phyloP scores from a whole-genome alignment of 2,888 invertebrate species.

The Ptychoptera contaminata region DNA sequence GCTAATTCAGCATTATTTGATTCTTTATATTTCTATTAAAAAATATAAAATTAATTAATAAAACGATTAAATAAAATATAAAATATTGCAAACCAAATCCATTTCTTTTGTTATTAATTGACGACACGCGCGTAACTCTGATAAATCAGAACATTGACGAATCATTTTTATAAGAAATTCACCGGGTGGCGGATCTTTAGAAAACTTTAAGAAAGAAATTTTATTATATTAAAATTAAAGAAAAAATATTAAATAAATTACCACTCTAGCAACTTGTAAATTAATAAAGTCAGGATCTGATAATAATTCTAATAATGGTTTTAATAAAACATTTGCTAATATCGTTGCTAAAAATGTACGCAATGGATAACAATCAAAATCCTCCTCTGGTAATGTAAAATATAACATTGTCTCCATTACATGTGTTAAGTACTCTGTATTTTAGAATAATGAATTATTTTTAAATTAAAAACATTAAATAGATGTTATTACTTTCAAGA shows the following conservation, averaged over 20 bases:
- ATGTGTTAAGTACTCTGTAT: slow-evolving; percentile 12
- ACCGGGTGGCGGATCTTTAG: slow-evolving; percentile 14
- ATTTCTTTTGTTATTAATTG: slow-evolving; percentile 15
- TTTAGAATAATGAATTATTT: neutral
- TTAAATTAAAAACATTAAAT: neutral
- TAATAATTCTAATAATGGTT: slow-evolving; percentile 12
- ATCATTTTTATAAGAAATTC: slow-evolving; percentile 14
- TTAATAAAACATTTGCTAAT: slow-evolving; percentile 13
- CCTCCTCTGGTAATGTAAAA: slow-evolving; percentile 13
- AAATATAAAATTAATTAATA: slow-evolving; percentile 1
- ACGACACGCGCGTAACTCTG: slow-evolving; percentile 13
- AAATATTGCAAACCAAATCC: slow-evolving; percentile 10
- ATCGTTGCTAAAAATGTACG: slow-evolving; percentile 14
- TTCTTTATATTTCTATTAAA: slow-evolving; percentile 12
- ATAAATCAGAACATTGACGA: slow-evolving; percentile 13
- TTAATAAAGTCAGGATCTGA: slow-evolving; percentile 16
- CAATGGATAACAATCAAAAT: slow-evolving; percentile 14
- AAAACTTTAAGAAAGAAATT: slow-evolving; percentile 7
- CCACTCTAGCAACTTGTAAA: slow-evolving; percentile 14
- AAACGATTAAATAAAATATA: slow-evolving; percentile 2
- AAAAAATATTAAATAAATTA: slow-evolving; percentile 1
- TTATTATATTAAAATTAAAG: neutral
- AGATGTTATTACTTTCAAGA: slow-evolving; percentile 12
- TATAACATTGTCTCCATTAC: slow-evolving; percentile 14
- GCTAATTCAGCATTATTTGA: slow-evolving; percentile 11